Evolutionary conservation across 2,888 invertebrate species (phyloP), one percentile per base, ranked within the genome.

Genomic region (Melanostoma mellinum): DNA sequence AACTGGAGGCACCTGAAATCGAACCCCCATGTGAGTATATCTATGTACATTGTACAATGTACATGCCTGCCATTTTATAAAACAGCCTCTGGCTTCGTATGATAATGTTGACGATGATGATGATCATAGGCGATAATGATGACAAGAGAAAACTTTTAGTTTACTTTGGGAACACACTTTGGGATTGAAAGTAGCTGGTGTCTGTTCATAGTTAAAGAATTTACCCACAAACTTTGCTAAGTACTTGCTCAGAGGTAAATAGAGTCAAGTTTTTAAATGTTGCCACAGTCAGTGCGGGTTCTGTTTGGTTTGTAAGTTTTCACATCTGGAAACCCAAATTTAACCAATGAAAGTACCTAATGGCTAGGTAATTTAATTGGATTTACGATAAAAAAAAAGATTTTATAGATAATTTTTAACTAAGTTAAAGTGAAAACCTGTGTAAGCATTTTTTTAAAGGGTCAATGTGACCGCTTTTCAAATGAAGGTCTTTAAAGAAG

Each of bases 1-100:
- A 96, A 97, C 89, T 92, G 95, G 87, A 92, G 93, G 86, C 95
- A 94, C 90, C 92, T 95, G 84, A 93, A 92, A 89, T 92, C 92
- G 86, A 93, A 95, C 88, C 95, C 95, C 1, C 93, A 94, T 88
- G 93, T 94, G 88, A 91, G 91, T 89, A 93, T 93, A 65, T 10
- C 8, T 9, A 10, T 8, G 33, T 3, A 0, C 9, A 60, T 38
- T 50, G 61, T 63, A 50, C 6, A 32, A 4, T 30, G 9, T 30
- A 8, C 8, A 61, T 61, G n/a, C 42, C 44, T 10, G n/a, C 3
- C 8, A 42, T 8, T 42, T 20, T 20, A 20, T 20, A 20, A 20
- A 46, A 46, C 38, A 50, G 36, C 63, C 50, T 52, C 65, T 6
- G 40, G 42, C 42, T 9, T 56, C 35, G 46, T 38, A 53, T 53